These are phyloP conservation scores for Oryzias melastigma DNA, from an alignment of 2,113 vertebrate genomes.

Conservation along the genomic window DNA sequence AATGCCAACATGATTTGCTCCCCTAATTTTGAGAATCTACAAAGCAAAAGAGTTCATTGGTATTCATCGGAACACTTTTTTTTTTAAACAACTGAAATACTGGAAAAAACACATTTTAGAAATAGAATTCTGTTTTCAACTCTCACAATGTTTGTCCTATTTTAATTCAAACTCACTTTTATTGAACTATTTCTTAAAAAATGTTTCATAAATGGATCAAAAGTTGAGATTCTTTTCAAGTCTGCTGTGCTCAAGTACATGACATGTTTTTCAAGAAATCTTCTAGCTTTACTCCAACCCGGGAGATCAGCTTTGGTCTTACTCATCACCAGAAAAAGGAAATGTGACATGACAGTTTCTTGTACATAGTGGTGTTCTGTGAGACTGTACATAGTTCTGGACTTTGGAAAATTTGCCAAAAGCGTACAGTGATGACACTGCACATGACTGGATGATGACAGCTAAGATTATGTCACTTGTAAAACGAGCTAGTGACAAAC, in stretches of 20 bases:
- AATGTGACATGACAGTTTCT: slow-evolving; percentile 63
- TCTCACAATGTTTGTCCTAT: no score
- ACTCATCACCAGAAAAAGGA: slow-evolving; percentile 48
- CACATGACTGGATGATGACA: slow-evolving; percentile 5
- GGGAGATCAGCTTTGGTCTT: slow-evolving; percentile 49
- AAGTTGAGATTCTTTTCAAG: no score
- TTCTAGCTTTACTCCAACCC: slow-evolving; percentile 23
- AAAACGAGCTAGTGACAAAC: slow-evolving; percentile 22
- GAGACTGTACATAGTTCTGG: slow-evolving; percentile 21
- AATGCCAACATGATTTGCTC: no score
- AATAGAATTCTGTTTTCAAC: no score
- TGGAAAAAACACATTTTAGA: no score
- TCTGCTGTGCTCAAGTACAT: background rate
- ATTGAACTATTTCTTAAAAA: no score
- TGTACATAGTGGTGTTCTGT: slow-evolving; percentile 25
- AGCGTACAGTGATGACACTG: slow-evolving; percentile 20
- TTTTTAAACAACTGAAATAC: no score
- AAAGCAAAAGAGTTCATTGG: no score
- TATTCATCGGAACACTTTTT: no score
- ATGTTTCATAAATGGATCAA: no score
- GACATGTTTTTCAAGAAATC: slow-evolving; percentile 19
- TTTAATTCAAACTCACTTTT: no score
- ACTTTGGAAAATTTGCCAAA: background rate
- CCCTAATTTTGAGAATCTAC: no score
- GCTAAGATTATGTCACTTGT: slow-evolving; percentile 29